Base-by-base conservation (phyloP, 2,113 vertebrate species). In the Upupa epops region DNA sequence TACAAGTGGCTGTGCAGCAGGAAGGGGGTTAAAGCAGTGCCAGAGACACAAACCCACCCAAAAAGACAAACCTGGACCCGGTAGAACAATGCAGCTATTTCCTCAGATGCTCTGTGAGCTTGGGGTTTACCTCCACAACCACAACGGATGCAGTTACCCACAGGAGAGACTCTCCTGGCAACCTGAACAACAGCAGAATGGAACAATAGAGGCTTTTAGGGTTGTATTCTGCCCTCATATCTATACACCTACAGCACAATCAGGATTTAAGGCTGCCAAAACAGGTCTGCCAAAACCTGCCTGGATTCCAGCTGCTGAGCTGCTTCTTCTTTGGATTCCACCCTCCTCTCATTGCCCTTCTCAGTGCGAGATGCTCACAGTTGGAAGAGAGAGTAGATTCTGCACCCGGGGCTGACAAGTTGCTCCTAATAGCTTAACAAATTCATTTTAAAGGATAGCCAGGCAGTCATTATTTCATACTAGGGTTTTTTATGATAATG, bases 361-460 rank as follows among this genome's bases (percentile, higher is more conserved):
- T 64, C 45, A 18, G 45, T 0, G 1, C 2, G 17, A 64, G 54
- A 17, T 16, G 58, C 51, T 24, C 19, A 19, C 1, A 0, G 61
- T 10, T 59, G 42, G 70, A 34, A 75, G 17, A 7, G 25, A 71
- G 54, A 36, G 48, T 10, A 63, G 32, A 37, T 54, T 66, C 61
- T 63, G 14, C 63, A 31, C 15, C 21, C 37, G n/a, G 64, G 31
- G 17, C 19, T 61, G 68, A 45, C 26, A 49, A 66, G 17, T 58
- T 89, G 11, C 71, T 56, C 19, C 8, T 48, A 86, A 58, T 2
- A 42, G 36, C 59, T 92, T 63, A 42, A 51, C 19, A 26, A 31
- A 56, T 56, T 36, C 65, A 18, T 79, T 86, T 65, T 71, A 56
- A 52, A 86, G 29, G 6, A 61, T 29, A 72, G 26, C 31, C 40